phyloP scores from a whole-genome alignment of 2,113 vertebrate genomes.

The Aleadryas rufinucha region DNA sequence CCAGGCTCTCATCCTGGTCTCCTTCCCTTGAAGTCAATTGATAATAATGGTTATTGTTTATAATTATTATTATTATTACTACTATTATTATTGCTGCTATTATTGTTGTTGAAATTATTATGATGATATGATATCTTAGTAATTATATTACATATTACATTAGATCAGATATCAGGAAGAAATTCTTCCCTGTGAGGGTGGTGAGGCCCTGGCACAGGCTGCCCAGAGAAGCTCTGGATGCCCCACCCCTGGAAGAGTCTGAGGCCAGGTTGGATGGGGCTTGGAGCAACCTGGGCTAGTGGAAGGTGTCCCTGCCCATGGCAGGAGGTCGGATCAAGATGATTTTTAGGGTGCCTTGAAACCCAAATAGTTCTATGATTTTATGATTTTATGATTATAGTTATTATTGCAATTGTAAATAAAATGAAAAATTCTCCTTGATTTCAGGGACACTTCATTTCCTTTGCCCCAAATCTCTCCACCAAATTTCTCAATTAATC shows the following conservation, averaged over 20 bases:
- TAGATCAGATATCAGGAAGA: background rate
- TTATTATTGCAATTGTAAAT: background rate
- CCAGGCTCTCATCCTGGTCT: background rate
- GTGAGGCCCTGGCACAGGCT: accelerated
- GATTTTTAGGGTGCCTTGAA: background rate
- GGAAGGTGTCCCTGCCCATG: background rate
- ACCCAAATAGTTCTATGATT: background rate
- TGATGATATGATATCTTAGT: background rate
- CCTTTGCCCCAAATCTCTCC: background rate
- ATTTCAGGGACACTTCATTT: background rate
- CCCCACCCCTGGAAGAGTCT: background rate
- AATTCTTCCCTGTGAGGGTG: background rate
- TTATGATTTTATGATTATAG: background rate
- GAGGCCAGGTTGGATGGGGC: accelerated
- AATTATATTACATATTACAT: background rate
- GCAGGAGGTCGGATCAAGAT: background rate
- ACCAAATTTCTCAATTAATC: background rate
- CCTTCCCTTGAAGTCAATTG: background rate
- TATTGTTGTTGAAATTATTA: background rate
- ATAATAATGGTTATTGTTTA: background rate
- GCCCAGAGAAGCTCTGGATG: background rate
- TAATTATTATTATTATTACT: too few relatives aligned
- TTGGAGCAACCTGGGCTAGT: background rate
- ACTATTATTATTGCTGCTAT: background rate
- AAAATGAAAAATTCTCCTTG: background rate